Percentiles rank a stretch among this genome's conserved stretches.
These are phyloP conservation scores for Neolamprologus devosi DNA, from an alignment of 2,113 vertebrate genomes.

Conservation along the genomic window DNA sequence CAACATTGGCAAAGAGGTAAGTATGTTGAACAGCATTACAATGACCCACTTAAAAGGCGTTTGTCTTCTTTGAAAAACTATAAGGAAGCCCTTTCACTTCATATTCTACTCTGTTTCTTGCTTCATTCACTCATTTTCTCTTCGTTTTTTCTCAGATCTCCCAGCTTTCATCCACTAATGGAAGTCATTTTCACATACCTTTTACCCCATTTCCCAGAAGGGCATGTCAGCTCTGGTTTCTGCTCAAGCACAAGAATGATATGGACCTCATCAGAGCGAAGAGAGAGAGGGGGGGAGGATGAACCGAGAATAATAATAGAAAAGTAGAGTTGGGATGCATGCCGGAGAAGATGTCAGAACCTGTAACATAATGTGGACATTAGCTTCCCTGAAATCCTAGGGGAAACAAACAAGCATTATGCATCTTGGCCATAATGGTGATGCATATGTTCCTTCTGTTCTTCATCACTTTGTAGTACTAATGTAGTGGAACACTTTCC, in stretches of 20 bases:
- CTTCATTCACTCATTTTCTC: background rate
- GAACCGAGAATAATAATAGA: background rate
- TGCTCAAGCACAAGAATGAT: constrained; percentile 9
- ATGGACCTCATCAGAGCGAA: background rate
- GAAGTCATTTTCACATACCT: constrained; percentile 17
- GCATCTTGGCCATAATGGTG: background rate
- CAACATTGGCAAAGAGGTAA: background rate
- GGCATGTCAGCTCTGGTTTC: constrained; percentile 6
- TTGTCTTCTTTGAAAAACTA: background rate
- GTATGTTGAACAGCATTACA: background rate
- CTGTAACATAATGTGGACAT: background rate
- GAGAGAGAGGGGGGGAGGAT: background rate
- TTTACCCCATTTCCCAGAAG: constrained; percentile 27
- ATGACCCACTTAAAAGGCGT: background rate
- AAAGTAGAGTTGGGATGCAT: background rate
- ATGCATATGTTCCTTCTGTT: background rate
- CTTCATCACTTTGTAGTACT: background rate
- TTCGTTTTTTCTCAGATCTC: background rate
- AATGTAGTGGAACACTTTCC: background rate
- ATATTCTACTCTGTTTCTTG: background rate
- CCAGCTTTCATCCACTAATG: constrained; percentile 5
- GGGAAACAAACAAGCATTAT: background rate
- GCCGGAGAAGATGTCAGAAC: background rate
- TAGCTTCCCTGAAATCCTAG: background rate
- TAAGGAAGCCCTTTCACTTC: background rate